These are phyloP conservation scores for Perizoma affinitatum DNA, from an alignment of 2,888 invertebrate genomes.

Conservation along the genomic window DNA sequence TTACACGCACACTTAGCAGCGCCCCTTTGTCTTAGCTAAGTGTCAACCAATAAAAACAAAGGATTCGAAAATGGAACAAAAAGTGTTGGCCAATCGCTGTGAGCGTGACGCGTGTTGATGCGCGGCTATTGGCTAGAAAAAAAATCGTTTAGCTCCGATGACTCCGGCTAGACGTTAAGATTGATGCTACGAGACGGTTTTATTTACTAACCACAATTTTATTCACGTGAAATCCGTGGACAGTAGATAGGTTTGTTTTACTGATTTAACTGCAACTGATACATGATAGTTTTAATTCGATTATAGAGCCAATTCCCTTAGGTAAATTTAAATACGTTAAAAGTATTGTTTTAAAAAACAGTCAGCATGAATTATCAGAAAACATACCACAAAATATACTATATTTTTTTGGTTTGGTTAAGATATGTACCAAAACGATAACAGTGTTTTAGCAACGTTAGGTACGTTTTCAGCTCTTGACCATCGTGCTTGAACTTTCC, in stretches of 20 bases:
- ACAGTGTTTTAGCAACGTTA: no score
- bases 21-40: constrained; percentile 84
- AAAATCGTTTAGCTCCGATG: constrained; percentile 81
- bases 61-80: constrained; percentile 83
- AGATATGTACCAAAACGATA: no score
- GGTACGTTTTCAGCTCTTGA: constrained; percentile 16
- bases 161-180: constrained; percentile 77
- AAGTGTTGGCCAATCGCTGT: constrained; percentile 79
- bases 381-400: no score
- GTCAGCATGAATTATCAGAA: no score
- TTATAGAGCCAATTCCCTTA: no score
- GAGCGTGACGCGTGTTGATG: constrained; percentile 81
- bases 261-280: not conserved
- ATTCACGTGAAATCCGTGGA: constrained; percentile 52
- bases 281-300: not conserved
- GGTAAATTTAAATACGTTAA: no score
- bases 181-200: constrained; percentile 68
- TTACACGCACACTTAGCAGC: constrained; percentile 71
- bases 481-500: constrained; percentile 34
- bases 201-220: constrained; percentile 55
- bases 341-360: no score
- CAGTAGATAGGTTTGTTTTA: constrained; percentile 4
- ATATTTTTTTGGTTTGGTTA: no score
- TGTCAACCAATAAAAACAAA: constrained; percentile 85
- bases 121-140: constrained; percentile 82